Conservation (phyloP, 2,797 vertebrate genomes). For the Craterocephalus amniculus region DNA sequence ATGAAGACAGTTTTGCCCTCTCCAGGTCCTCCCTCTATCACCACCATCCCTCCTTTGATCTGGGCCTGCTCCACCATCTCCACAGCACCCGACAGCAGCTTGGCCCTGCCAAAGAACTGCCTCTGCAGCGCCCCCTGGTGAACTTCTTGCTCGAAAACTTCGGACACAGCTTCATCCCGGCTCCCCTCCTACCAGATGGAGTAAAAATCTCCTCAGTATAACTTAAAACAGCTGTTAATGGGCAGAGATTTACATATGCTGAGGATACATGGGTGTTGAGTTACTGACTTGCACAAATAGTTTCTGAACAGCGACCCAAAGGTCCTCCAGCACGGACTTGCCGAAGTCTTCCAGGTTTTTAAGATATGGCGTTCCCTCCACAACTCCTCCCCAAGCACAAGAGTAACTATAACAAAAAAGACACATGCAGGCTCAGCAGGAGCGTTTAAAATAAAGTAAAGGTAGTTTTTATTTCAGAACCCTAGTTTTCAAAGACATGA, state of each 20-base stretch:
- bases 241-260: neutral
- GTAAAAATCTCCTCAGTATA: neutral
- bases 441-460: neutral
- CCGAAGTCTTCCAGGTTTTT: conserved; percentile 86
- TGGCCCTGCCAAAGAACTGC: conserved; percentile 80
- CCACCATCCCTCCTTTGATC: conserved; percentile 77
- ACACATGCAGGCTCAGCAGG: neutral
- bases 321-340: conserved; percentile 81
- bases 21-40: conserved; percentile 83
- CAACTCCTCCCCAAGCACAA: conserved; percentile 86
- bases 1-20: conserved; percentile 90
- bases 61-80: conserved; percentile 66
- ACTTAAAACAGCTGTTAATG: neutral
- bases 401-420: conserved; percentile 74
- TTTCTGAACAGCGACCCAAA: conserved; percentile 82
- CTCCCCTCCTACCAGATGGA: conserved; percentile 56
- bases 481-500: neutral
- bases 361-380: conserved; percentile 82
- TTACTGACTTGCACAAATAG: conserved; percentile 82
- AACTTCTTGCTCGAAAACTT: conserved; percentile 80
- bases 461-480: neutral
- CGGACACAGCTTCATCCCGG: conserved; percentile 35
- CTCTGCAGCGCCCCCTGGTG: conserved; percentile 81
- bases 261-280: neutral
- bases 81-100: conserved; percentile 69